Conservation (phyloP, 1,140 invertebrate species). For the Drosophila seguyi region DNA sequence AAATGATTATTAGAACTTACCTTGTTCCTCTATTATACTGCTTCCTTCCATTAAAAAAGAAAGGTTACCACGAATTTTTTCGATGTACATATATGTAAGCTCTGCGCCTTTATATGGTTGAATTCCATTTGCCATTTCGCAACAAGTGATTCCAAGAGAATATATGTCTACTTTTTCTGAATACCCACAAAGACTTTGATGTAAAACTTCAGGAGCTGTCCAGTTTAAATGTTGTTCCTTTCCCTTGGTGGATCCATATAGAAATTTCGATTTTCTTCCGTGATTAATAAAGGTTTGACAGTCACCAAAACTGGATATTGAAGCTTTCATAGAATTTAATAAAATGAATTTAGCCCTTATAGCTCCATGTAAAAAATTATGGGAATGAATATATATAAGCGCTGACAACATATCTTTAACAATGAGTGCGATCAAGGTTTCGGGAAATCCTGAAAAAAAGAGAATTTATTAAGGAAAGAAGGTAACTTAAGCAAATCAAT, state of each 20-base stretch:
- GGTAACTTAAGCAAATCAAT: too few species aligned
- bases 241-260: constrained; percentile 91
- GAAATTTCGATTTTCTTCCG: constrained; percentile 88
- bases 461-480: not conserved
- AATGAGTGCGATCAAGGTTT: constrained; percentile 92
- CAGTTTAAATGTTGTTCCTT: constrained; percentile 92
- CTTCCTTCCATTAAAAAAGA: constrained; percentile 92
- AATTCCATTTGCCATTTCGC: constrained; percentile 95
- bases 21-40: constrained; percentile 85
- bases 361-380: constrained; percentile 95
- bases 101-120: constrained; percentile 94
- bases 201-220: constrained; percentile 95
- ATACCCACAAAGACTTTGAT: constrained; percentile 96
- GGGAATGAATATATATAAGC: constrained; percentile 93
- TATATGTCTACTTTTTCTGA: constrained; percentile 96
- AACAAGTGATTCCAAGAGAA: constrained; percentile 94
- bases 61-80: constrained; percentile 93
- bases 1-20: constrained; percentile 13
- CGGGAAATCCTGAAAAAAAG: constrained; percentile 88
- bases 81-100: constrained; percentile 94
- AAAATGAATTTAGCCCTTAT: constrained; percentile 94
- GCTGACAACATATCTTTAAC: constrained; percentile 91
- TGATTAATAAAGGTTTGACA: constrained; percentile 90
- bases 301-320: constrained; percentile 91
- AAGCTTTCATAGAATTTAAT: constrained; percentile 72